Evolutionary conservation across 2,113 vertebrate genomes (phyloP), one percentile per base, ranked within the genome.

Genomic region (Lates calcarifer): DNA sequence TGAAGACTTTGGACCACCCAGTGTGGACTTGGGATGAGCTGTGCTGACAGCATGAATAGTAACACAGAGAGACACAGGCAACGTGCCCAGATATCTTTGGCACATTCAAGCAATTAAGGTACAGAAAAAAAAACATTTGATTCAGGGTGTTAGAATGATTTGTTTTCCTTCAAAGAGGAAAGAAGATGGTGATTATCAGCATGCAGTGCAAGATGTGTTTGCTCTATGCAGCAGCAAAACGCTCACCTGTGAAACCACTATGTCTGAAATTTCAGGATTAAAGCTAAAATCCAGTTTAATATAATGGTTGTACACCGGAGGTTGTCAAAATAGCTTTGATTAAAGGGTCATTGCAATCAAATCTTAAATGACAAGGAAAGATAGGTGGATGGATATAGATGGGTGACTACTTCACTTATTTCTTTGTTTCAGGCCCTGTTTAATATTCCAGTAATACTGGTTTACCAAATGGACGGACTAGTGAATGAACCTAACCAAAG

Each of bases 21-120:
- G 47, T 13, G 77, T 12, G 39, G 60, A 22, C 57, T 9, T 66
- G 58, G 77, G 37, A 70, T 6, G 37, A 80, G 82, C 24, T 3
- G 18, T 3, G 7, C 0, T 62, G 83, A 89, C 73, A 22, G 78
- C 74, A 82, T 53, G 82, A 66, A 77, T 87, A 86, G 83, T 87
- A 87, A 82, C 83, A 70, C 79, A 33, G 24, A 60, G 67, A 35
- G 0, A 64, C 18, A 0, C 71, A 24, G 82, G 74, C 87, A 15
- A n/a, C 49, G 0, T 13, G 76, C 61, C 81, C 63, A 65, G 51
- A 51, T 78, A 20, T 79, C 64, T 82, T n/a, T 88, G 79, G 76
- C 86, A 85, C 73, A 61, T 76, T 81, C 5, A 6, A 26, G 68
- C 72, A 82, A 87, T 87, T 82, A 86, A 77, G 65, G 56, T 62